Base-by-base conservation (phyloP, 2,888 invertebrate species). In the Drosophila paranaensis region DNA sequence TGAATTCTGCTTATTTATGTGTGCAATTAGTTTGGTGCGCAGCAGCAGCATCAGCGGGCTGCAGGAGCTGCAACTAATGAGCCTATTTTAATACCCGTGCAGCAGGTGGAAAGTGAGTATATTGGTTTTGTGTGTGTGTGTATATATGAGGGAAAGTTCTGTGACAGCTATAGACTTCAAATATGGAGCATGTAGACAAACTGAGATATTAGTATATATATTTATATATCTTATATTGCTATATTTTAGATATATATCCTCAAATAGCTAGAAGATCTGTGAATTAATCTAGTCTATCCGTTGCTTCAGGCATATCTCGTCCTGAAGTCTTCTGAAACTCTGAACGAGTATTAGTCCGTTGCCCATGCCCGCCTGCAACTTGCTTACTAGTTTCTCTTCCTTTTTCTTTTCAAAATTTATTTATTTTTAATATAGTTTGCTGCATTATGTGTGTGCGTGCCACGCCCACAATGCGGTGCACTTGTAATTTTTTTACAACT, bases 401-500 rank as follows among this genome's bases (percentile, higher is more conserved):
- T 80, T 72, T 73, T 53, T 14, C 25, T 25, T 66, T 70, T 69
- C 65, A 82, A 88, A 85, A 88, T 88, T 85, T 89, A 85, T 85
- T 85, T 85, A 82, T 82, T 82, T 85, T 85, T 85, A 85, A 85
- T 88, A 89, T 73, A 71, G 88, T 68, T 50, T 69, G 54, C 55
- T 14, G 50, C 50, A 43, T 35, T 51, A 33, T 33, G 62, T 50
- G 20, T 20, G 20, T 20, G 33, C 43, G 56, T 10, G 27, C 54
- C 54, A 27, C 54, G 54, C 54, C 20, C 35, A 33, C 13, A 13
- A 14, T n/a, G 55, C 25, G n/a, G 46, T 60, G 56, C 72, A 65
- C 57, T 78, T 74, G 56, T 55, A 75, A 76, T 89, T 89, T 88
- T 89, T 89, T 88, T 82, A 84, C 89, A 84, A 86, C 89, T 85